Evolutionary conservation across 2,113 vertebrate genomes (phyloP), one percentile per base, ranked within the genome.

Genomic region (Polypterus senegalus): DNA sequence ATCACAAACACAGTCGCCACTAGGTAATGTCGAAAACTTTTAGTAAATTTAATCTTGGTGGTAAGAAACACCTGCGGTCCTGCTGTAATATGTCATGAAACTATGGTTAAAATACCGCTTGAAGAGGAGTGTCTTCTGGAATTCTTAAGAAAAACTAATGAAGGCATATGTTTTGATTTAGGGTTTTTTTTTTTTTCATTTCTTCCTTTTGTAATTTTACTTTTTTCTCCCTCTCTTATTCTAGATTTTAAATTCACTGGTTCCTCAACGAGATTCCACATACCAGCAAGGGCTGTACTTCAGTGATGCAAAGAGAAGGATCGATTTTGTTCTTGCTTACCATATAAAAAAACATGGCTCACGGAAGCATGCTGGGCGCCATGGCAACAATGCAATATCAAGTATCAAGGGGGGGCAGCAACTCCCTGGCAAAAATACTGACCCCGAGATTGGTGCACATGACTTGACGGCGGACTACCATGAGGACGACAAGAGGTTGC

Each of bases 311-410:
- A 73, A 69, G 58, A 85, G 91, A 9, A 88, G 88, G 63, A 90
- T 95, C 63, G 96, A 99, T 72, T 98, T 94, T 45, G 88, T 97
- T 58, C 75, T 99, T 51, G 88, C 92, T 0, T 97, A 97, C 78
- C 84, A 88, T 1, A 85, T 92, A 72, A 89, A 92, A 74, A 89
- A 91, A 69, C 76, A 87, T 6, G 71, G 69, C 0, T 62, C 76
- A 0, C 77, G 61, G 9, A 77, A 73, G 0, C 77, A 70, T 4
- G 58, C 81, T 46, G 75, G 83, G 57, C 80, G 73, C 45, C 78
- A 84, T 3, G 76, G 71, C 0, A 88, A 94, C 45, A 78, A 78
- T 0, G 56, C 59, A 59, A 7, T 66, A 5, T 71, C 77, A 4
- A 67, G 87, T n/a, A 7, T 46, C 45, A 83, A 71, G 58, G 86